Evolutionary conservation across 2,113 vertebrate genomes (phyloP).

Genomic region (Dipodomys spectabilis): DNA sequence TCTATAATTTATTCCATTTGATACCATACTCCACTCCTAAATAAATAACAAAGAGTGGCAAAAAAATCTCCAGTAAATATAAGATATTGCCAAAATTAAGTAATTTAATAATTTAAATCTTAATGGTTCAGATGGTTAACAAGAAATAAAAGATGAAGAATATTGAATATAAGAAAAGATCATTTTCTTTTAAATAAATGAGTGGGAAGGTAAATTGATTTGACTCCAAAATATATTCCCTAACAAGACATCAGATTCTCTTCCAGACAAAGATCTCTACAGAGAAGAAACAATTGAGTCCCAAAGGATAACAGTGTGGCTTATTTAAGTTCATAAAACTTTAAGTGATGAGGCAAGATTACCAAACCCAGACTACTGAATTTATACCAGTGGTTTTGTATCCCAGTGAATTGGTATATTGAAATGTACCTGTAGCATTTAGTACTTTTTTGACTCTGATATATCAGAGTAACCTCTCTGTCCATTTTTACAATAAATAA

Average conservation of each 20-base stretch:
- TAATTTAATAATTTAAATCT: background rate
- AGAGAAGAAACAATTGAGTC: background rate
- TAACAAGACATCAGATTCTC: background rate
- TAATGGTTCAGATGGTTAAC: too few relatives aligned
- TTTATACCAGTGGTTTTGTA: background rate
- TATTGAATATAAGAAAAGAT: too few relatives aligned
- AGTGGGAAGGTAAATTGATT: background rate
- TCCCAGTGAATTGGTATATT: background rate
- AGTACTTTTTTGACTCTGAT: background rate
- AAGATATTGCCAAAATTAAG: background rate
- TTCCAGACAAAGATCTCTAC: background rate
- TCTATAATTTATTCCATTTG: too few relatives aligned
- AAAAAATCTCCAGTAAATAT: too few relatives aligned
- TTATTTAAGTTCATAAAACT: background rate
- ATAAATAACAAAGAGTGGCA: too few relatives aligned
- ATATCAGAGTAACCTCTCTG: too few relatives aligned
- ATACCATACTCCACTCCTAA: too few relatives aligned
- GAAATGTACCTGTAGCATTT: background rate
- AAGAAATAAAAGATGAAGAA: background rate
- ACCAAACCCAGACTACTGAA: accelerated
- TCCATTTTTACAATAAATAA: too few relatives aligned
- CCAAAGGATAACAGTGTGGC: background rate
- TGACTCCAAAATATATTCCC: background rate
- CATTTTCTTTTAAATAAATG: background rate
- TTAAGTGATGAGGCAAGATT: background rate